These are phyloP conservation scores for Sciurus carolinensis DNA, from an alignment of 2,797 vertebrate species.

Conservation along the genomic window DNA sequence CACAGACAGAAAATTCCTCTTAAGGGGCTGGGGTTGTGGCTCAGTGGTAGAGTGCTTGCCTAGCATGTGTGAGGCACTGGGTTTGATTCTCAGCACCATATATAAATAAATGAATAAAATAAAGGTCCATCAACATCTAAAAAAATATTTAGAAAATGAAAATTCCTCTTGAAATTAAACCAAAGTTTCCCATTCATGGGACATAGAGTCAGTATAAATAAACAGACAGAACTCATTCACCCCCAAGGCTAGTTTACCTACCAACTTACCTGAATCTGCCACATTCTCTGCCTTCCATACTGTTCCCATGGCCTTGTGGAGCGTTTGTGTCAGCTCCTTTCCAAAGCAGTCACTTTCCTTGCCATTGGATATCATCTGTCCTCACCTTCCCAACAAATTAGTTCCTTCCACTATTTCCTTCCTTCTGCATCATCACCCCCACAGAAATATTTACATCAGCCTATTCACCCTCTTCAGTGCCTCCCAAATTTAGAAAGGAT, in stretches of 20 bases:
- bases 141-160: too few relatives aligned
- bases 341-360: background rate
- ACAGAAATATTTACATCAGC: background rate
- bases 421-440: background rate
- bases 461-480: background rate
- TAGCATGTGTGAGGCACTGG: too few relatives aligned
- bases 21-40: background rate
- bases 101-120: too few relatives aligned
- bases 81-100: too few relatives aligned
- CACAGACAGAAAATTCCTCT: background rate
- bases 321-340: background rate
- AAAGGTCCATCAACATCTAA: too few relatives aligned
- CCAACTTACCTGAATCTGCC: background rate
- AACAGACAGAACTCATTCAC: background rate
- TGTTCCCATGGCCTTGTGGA: background rate
- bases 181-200: background rate
- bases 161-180: background rate
- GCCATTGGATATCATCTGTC: background rate
- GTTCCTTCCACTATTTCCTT: background rate
- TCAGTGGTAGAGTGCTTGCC: too few relatives aligned
- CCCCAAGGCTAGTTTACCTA: background rate
- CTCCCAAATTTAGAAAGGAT: background rate
- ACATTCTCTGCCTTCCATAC: background rate
- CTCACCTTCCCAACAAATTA: background rate
- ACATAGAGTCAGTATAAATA: background rate